phyloP scores from a whole-genome alignment of 2,888 invertebrate species.

The Pinctada fucata region DNA sequence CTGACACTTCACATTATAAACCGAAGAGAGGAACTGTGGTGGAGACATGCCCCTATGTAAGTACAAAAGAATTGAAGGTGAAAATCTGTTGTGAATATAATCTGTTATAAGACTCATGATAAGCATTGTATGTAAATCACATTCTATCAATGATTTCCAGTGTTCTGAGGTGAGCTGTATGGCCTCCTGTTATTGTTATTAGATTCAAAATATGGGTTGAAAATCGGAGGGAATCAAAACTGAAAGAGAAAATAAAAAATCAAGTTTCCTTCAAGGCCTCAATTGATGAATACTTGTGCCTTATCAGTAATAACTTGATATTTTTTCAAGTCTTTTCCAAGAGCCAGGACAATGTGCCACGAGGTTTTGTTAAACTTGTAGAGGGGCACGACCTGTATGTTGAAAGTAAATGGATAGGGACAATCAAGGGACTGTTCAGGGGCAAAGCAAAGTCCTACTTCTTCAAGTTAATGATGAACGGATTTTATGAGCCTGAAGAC shows the following conservation, averaged over 20 bases:
- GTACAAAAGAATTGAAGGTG: background rate
- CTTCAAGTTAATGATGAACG: slow-evolving; percentile 18
- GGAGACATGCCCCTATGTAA: slow-evolving; percentile 7
- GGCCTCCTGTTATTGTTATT: too few relatives aligned
- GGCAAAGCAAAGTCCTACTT: slow-evolving; percentile 18
- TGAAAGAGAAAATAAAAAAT: too few relatives aligned
- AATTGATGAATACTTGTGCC: background rate
- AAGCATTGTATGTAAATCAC: too few relatives aligned
- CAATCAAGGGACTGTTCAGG: slow-evolving; percentile 4
- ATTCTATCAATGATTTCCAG: too few relatives aligned
- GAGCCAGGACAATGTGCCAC: slow-evolving; percentile 1
- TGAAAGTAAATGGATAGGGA: background rate
- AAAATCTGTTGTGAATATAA: background rate
- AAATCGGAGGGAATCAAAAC: too few relatives aligned
- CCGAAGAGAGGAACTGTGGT: slow-evolving; percentile 14
- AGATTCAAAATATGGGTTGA: too few relatives aligned
- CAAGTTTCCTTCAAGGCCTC: background rate
- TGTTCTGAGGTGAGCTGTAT: too few relatives aligned
- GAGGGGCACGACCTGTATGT: slow-evolving; percentile 8
- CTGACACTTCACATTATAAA: background rate
- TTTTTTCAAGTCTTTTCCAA: background rate
- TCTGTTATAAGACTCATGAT: too few relatives aligned
- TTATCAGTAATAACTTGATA: background rate
- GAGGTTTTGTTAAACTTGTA: slow-evolving; percentile 9
- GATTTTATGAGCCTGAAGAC: slow-evolving; percentile 12